Evolutionary conservation across 30 jellyfish, hydroid and myxozoan genomes (phyloP).

Genomic region (Aurelia aurita complex sp. Pacific): DNA sequence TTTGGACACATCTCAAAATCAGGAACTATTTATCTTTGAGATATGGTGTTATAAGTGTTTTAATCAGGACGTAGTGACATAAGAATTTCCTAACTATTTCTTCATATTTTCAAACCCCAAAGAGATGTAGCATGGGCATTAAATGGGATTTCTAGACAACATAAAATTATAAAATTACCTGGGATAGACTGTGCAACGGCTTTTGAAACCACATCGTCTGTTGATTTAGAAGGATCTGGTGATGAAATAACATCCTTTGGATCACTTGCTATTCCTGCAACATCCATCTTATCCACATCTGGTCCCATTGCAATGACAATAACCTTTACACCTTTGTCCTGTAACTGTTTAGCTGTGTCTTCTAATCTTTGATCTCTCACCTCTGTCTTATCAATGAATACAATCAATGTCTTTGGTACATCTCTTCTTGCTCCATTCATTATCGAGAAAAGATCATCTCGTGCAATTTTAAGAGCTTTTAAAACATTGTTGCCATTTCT

Average conservation of each 20-base stretch:
- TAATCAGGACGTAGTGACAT: too few relatives aligned
- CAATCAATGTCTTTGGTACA: slow-evolving; percentile 43
- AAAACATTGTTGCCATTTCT: slow-evolving; percentile 33
- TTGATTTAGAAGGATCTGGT: not conserved
- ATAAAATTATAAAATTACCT: not conserved
- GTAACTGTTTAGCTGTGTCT: slow-evolving; percentile 23
- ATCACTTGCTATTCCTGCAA: slow-evolving; percentile 34
- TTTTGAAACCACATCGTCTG: not conserved
- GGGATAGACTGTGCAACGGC: slow-evolving; percentile 2
- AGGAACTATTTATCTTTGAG: too few relatives aligned
- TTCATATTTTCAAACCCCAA: too few relatives aligned
- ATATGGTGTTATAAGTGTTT: too few relatives aligned
- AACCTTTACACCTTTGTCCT: slow-evolving; percentile 57
- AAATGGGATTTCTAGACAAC: not conserved
- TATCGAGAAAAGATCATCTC: slow-evolving; percentile 16
- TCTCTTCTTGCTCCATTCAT: slow-evolving; percentile 41
- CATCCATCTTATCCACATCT: slow-evolving; percentile 19
- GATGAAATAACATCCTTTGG: slow-evolving; percentile 16
- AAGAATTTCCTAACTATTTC: too few relatives aligned
- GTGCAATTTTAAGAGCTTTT: slow-evolving; percentile 49
- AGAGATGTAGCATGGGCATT: not conserved
- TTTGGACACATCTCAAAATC: too few relatives aligned
- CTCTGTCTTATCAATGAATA: slow-evolving; percentile 54
- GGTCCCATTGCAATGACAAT: slow-evolving; percentile 75
- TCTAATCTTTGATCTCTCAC: slow-evolving; percentile 13